Conservation (phyloP, 2,113 vertebrate genomes). For the Hystrix cristata region DNA sequence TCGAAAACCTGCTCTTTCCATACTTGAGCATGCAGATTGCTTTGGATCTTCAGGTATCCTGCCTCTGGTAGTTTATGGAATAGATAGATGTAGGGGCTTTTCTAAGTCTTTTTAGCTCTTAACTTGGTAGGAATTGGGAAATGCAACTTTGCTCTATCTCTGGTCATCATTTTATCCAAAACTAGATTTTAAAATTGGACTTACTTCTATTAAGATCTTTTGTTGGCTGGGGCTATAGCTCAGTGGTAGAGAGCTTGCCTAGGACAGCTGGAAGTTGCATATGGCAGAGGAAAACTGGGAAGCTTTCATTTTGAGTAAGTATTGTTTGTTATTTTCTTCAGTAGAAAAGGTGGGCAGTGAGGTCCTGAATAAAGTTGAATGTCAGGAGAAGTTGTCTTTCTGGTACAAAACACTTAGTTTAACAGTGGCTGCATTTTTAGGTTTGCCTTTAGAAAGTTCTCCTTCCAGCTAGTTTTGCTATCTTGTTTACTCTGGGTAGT, state of each 20-base stretch:
- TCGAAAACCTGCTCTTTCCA: not conserved
- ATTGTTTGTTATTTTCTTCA: conserved; percentile 29
- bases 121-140: not conserved
- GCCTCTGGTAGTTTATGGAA: not conserved
- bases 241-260: not conserved
- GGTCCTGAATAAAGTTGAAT: conserved; percentile 28
- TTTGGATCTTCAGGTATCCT: not conserved
- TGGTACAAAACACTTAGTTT: conserved; percentile 46
- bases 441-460: conserved; percentile 55
- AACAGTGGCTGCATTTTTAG: not conserved
- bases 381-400: conserved; percentile 31
- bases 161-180: not conserved
- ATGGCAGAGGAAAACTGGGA: not conserved
- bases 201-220: conserved; percentile 53
- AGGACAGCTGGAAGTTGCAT: not conserved
- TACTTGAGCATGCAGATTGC: not conserved
- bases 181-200: conserved; percentile 48
- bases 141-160: not conserved
- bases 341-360: not conserved
- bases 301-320: conserved; percentile 12
- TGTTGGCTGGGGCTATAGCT: not conserved
- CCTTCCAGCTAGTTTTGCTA: conserved; percentile 26
- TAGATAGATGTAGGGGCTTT: not conserved
- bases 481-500: not conserved
- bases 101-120: not conserved